Conservation (phyloP, 2,113 vertebrate genomes). For the Nymphicus hollandicus region DNA sequence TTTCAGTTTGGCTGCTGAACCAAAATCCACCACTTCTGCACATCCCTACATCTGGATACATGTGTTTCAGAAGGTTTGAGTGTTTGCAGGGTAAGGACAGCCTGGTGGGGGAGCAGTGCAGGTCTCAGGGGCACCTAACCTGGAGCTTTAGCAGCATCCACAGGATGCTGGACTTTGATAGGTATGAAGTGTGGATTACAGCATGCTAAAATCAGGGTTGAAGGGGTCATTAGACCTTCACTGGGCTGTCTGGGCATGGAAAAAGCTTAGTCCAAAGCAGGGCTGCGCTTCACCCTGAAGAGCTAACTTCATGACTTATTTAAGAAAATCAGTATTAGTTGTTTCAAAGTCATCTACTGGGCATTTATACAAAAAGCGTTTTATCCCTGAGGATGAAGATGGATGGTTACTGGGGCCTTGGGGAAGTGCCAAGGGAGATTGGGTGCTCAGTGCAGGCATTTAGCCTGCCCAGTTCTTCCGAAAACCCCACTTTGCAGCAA, state of each 20-base stretch:
- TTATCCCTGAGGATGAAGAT: neutral
- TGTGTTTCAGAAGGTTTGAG: neutral
- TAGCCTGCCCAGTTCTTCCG: neutral
- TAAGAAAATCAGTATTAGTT: neutral
- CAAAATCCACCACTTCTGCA: neutral
- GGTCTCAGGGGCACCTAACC: neutral
- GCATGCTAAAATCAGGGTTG: neutral
- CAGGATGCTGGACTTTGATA: neutral
- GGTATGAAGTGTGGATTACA: neutral
- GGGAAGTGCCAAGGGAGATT: neutral
- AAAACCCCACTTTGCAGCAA: neutral
- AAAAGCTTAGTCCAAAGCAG: neutral
- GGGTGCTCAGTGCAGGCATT: neutral
- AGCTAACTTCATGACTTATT: neutral
- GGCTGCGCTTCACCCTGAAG: neutral
- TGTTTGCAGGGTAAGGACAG: neutral
- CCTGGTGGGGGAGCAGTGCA: too few relatives aligned
- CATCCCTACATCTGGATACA: neutral
- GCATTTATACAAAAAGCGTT: neutral
- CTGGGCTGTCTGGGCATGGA: neutral
- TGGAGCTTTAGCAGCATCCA: neutral
- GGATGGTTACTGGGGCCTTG: neutral
- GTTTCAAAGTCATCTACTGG: neutral
- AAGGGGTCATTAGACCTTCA: accelerated
- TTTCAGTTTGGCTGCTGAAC: neutral